These are phyloP conservation scores for Eledona agricola DNA, from an alignment of 2,888 invertebrate genomes.

Conservation along the genomic window DNA sequence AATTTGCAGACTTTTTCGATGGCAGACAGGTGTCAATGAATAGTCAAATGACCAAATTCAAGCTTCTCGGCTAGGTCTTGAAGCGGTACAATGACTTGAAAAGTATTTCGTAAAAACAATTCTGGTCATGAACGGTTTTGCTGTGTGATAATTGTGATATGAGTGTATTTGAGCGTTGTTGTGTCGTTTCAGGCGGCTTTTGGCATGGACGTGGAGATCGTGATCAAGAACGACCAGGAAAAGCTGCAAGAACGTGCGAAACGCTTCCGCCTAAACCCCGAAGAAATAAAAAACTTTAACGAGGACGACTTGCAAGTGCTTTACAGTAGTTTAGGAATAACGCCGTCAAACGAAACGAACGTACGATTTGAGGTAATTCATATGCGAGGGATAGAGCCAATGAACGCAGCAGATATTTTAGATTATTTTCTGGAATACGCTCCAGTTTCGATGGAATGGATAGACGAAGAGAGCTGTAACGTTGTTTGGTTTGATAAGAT, in stretches of 20 bases:
- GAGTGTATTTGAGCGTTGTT: conserved; percentile 21
- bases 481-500: conserved; percentile 70
- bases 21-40: no score
- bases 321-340: conserved; percentile 66
- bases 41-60: no score
- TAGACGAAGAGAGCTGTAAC: conserved; percentile 81
- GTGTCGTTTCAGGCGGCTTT: conserved; percentile 57
- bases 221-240: conserved; percentile 63
- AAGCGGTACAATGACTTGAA: no score
- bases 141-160: no score
- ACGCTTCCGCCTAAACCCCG: conserved; percentile 66
- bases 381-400: conserved; percentile 76
- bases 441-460: conserved; percentile 83
- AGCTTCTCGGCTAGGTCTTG: no score
- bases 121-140: no score
- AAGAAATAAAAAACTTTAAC: conserved; percentile 59
- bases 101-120: no score
- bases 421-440: conserved; percentile 80
- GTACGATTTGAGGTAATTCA: conserved; percentile 78
- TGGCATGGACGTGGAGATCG: conserved; percentile 64
- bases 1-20: no score
- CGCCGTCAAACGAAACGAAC: conserved; percentile 69
- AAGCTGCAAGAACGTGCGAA: conserved; percentile 68
- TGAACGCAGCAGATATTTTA: conserved; percentile 81
- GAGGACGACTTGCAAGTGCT: conserved; percentile 60